Evolutionary conservation across 2,888 invertebrate genomes (phyloP), one percentile per base, ranked within the genome.

Genomic region (Nomada hirtipes): DNA sequence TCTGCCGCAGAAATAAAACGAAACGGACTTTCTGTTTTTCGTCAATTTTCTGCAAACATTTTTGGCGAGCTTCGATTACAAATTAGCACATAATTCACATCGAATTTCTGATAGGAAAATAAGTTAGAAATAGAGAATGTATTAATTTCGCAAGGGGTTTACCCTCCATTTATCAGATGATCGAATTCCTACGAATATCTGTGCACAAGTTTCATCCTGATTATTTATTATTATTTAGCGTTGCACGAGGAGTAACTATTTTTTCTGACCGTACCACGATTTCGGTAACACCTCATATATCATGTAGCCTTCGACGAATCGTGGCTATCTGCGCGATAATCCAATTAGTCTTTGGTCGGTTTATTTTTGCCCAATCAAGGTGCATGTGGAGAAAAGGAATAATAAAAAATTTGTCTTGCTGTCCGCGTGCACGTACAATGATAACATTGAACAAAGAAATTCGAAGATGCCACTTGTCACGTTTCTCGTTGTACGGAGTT

Each of bases 381-480:
- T 57, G 23, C 57, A 18, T 23, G 47, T 23, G 55, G 29, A 73
- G 61, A 55, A 65, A 67, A 65, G 29, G 13, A 4, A 44, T 20
- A 36, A 36, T 36, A 26, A 7, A 7, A 36, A 47, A 47, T 15
- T 13, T 47, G 57, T 36, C 11, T 53, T 42, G 47, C 47, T 47
- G 13, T 18, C 7, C 44, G 52, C 52, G 42, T 44, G 20, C 73
- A 42, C 42, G 23, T 11, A 36, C 36, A 36, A 36, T 36, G 36
- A 36, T 47, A 47, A 47, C 47, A 47, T 78, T 50, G 55, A 63
- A 76, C 63, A 50, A 76, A 18, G 59, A 15, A 57, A 11, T 23
- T 47, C 67, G 52, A 23, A 50, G 44, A 61, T 67, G 42, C 23
- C 42, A 15, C 10, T 13, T 50, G 50, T 47, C 47, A 47, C 47